Base-by-base conservation (phyloP, 2,113 vertebrate species). In the Lynx canadensis region DNA sequence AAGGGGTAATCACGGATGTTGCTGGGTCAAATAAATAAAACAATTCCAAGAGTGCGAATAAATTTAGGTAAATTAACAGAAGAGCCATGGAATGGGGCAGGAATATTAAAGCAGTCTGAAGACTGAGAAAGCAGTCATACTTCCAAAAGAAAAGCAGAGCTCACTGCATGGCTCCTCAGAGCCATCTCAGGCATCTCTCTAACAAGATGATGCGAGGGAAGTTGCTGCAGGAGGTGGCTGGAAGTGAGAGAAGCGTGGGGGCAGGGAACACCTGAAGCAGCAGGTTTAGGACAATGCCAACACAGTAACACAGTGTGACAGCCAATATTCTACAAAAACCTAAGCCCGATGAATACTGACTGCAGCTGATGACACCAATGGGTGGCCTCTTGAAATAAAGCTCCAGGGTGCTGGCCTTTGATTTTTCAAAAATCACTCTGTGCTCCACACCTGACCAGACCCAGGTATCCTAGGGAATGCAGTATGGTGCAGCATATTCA, bases 61-160 rank as follows among this genome's bases (percentile, higher is more conserved):
- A 97, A 95, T n/a, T 33, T 33, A 97, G n/a, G 63, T 83, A 71
- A 95, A 88, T 13, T 38, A 92, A 96, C 5, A 71, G 63, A 92
- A 45, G 50, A 91, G 38, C 8, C 79, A 86, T 25, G n/a, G 63
- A 65, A 86, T 2, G 1, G 31, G 11, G 36, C 50, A 93, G 71
- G 57, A 73, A 73, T 38, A 85, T 14, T 74, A 81, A 76, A 89
- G 66, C 60, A 81, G 68, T 81, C 33, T 93, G 41, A 95, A 80
- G 52, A 73, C 10, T 52, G 48, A 79, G 65, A 95, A 94, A 94
- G n/a, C 23, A 90, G 38, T 21, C 65, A 50, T 2, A 76, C 8
- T 92, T 94, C 27, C 50, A 87, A 15, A 83, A 90, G 48, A 92
- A 92, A 95, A 89, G 14, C 27, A 71, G 89, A 93, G 55, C 41